phyloP scores from a whole-genome alignment of 2,888 invertebrate genomes.

The Ditula angustiorana region DNA sequence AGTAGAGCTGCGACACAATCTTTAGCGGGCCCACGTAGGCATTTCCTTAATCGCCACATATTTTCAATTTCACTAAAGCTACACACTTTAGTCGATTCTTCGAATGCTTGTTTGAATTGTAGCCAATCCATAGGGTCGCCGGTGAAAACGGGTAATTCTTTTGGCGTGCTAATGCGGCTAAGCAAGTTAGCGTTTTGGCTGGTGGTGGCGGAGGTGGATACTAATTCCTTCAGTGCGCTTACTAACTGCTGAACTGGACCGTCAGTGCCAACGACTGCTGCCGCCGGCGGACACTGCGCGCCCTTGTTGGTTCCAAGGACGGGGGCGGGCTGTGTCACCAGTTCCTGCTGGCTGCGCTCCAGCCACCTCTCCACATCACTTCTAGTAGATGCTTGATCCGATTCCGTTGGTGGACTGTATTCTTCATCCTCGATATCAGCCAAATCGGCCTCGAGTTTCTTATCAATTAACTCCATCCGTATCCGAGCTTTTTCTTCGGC shows the following conservation, averaged over 20 bases:
- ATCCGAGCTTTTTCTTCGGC: constrained; percentile 22
- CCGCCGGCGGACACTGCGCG: no score
- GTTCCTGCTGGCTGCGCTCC: no score
- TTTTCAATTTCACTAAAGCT: constrained; percentile 45
- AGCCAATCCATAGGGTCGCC: constrained; percentile 49
- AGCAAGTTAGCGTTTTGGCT: no score
- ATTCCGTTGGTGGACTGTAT: neutral
- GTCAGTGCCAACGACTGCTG: no score
- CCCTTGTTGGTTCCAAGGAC: no score
- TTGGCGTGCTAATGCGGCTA: no score
- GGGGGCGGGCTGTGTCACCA: no score
- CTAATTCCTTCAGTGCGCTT: no score
- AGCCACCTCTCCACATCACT: neutral
- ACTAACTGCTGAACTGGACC: no score
- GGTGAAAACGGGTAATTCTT: no score
- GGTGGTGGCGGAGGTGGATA: no score
- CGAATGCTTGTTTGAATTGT: constrained; percentile 44
- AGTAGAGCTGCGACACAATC: no score
- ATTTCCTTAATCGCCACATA: constrained; percentile 46
- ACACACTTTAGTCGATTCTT: constrained; percentile 45
- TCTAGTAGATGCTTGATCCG: neutral
- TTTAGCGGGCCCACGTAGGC: constrained; percentile 45
- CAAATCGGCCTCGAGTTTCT: constrained; percentile 24
- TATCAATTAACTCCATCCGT: constrained; percentile 31
- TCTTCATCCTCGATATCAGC: constrained; percentile 10